phyloP scores from a whole-genome alignment of 2,888 invertebrate species.

The Rhingia rostrata region DNA sequence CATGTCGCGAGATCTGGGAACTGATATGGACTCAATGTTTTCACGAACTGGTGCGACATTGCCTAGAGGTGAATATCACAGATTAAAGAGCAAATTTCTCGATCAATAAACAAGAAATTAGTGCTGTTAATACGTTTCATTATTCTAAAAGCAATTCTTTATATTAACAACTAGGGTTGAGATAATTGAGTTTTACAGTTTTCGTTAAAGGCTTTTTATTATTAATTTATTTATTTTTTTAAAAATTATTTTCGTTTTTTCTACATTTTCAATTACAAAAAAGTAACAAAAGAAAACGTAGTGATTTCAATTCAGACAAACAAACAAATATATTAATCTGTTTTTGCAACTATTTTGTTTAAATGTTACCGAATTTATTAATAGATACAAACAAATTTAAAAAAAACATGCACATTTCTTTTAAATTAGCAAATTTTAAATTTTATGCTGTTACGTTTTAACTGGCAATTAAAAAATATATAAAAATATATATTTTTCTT shows the following conservation, averaged over 20 bases:
- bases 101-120: conserved; percentile 78
- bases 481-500: conserved; percentile 25
- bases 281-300: conserved; percentile 61
- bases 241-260: conserved; percentile 16
- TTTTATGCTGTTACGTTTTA: conserved; percentile 53
- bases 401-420: conserved; percentile 60
- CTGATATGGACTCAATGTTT: conserved; percentile 90
- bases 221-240: conserved; percentile 34
- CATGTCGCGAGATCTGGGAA: conserved; percentile 87
- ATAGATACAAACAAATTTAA: not conserved
- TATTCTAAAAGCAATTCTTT: conserved; percentile 60
- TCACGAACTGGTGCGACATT: conserved; percentile 85
- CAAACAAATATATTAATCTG: conserved; percentile 75
- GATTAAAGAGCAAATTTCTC: conserved; percentile 83
- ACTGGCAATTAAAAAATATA: conserved; percentile 51
- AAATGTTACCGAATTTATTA: conserved; percentile 65
- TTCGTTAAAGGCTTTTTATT: conserved; percentile 68
- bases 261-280: conserved; percentile 40
- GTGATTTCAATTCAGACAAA: conserved; percentile 68
- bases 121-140: conserved; percentile 67
- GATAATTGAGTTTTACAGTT: conserved; percentile 48
- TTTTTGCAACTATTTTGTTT: conserved; percentile 62
- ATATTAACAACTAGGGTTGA: conserved; percentile 66
- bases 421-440: conserved; percentile 49
- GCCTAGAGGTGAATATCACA: conserved; percentile 88